A percentile compares a stretch with the other conserved stretches of the same genome.
Evolutionary conservation across 2,113 vertebrate species (phyloP).

Genomic region (Sisor rabdophorus): DNA sequence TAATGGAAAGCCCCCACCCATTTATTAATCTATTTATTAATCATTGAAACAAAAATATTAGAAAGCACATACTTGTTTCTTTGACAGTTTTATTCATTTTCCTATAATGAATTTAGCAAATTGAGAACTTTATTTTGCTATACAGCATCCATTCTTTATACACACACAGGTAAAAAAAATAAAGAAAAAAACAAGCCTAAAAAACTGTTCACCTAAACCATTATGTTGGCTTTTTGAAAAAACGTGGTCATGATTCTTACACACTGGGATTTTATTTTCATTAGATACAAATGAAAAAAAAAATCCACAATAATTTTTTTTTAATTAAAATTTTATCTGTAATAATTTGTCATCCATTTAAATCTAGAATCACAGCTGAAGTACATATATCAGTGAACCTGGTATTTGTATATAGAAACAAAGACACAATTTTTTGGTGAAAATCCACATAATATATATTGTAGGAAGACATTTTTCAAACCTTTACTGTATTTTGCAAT

Average conservation of each 20-base stretch:
- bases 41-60: too few species aligned
- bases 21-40: too few species aligned
- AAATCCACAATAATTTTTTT: background rate
- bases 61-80: background rate
- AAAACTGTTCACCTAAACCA: too few species aligned
- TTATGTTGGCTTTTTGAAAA: too few species aligned
- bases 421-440: background rate
- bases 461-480: background rate
- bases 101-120: too few species aligned
- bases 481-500: background rate
- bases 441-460: background rate
- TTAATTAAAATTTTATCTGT: background rate
- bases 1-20: too few species aligned
- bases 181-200: too few species aligned
- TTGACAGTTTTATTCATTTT: background rate
- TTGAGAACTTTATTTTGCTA: background rate
- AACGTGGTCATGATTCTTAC: too few species aligned
- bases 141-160: background rate
- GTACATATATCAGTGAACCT: background rate
- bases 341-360: background rate
- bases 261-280: too few species aligned
- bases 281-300: too few species aligned
- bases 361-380: background rate
- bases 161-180: too few species aligned
- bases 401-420: background rate